Percentiles rank a stretch among this genome's conserved stretches.
These are phyloP conservation scores for Corydoras sp. DNA, from an alignment of 2,113 vertebrate species.

Conservation along the genomic window DNA sequence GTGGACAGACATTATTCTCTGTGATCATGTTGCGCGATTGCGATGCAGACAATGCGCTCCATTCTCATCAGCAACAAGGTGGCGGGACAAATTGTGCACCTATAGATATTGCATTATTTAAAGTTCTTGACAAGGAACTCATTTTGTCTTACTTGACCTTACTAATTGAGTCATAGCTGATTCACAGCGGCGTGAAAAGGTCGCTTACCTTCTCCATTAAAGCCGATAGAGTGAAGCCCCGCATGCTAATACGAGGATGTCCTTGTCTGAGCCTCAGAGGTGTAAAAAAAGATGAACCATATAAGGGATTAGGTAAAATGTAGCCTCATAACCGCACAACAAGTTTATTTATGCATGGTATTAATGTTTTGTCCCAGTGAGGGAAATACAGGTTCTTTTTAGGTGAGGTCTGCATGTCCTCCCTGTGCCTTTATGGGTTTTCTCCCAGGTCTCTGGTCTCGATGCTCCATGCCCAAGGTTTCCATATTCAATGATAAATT, in stretches of 20 bases:
- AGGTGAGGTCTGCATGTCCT: too few species aligned
- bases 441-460: too few species aligned
- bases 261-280: background rate
- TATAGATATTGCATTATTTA: background rate
- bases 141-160: constrained; percentile 1
- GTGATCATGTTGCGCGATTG: constrained; percentile 25
- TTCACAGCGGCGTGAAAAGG: background rate
- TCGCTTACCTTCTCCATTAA: background rate
- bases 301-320: too few species aligned
- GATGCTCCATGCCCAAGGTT: too few species aligned
- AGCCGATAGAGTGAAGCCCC: background rate
- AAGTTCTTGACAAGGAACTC: background rate
- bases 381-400: too few species aligned
- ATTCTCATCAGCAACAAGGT: background rate
- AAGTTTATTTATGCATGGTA: too few species aligned
- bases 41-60: constrained; percentile 8
- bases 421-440: too few species aligned
- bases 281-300: too few species aligned
- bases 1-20: constrained; percentile 27
- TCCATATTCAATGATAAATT: too few species aligned
- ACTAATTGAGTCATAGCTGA: background rate
- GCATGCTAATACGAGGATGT: background rate
- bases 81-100: background rate
- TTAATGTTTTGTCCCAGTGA: too few species aligned
- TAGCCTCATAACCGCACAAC: too few species aligned